Percentiles rank a stretch among this genome's conserved stretches.
Conservation (phyloP, 2,113 vertebrate genomes). For the Axis porcinus region DNA sequence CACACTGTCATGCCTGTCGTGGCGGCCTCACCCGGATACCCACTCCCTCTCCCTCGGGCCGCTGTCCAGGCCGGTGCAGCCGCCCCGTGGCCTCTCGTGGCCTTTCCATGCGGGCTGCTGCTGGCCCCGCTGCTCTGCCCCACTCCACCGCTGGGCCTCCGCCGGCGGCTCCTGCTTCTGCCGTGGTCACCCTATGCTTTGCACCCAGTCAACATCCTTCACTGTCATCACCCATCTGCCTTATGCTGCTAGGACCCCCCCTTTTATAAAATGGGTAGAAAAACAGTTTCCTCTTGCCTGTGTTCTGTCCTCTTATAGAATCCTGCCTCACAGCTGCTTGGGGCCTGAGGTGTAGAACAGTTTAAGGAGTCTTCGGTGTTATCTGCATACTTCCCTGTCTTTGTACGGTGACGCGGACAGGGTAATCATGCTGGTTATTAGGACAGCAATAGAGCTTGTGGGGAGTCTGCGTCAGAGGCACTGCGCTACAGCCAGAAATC, state of each 20-base stretch:
- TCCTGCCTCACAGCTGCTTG: background rate
- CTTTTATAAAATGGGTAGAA: background rate
- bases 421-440: background rate
- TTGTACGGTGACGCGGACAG: background rate
- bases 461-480: background rate
- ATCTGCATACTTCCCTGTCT: background rate
- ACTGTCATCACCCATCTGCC: background rate
- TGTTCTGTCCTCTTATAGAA: background rate
- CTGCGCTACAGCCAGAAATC: background rate
- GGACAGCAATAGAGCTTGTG: background rate
- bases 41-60: background rate
- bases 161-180: background rate
- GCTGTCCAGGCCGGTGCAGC: background rate
- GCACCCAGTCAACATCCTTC: background rate
- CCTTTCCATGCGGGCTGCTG: background rate
- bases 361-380: background rate
- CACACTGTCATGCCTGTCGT: fast-evolving
- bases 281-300: background rate
- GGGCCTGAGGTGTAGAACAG: background rate
- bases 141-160: background rate
- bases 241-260: background rate
- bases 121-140: background rate
- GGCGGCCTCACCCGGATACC: background rate
- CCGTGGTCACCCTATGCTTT: background rate
- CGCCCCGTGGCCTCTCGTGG: background rate